Evolutionary conservation across 2,113 vertebrate species (phyloP).

Genomic region (Castor canadensis): DNA sequence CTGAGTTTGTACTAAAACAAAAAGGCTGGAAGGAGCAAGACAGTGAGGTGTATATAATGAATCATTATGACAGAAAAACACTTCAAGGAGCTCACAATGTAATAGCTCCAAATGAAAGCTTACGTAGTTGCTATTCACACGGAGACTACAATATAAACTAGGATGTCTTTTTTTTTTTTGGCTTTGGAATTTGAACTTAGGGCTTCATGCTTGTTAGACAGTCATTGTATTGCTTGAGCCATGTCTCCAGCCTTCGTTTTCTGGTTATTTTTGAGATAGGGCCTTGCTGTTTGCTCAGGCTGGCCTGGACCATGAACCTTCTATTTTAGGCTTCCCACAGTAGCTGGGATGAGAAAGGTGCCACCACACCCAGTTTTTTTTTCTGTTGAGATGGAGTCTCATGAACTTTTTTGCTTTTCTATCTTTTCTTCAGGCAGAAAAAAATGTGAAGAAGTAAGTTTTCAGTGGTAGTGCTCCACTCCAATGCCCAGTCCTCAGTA

Average conservation of each 20-base stretch:
- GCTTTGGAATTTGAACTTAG: too few relatives aligned
- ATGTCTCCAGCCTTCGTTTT: too few relatives aligned
- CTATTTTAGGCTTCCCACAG: too few relatives aligned
- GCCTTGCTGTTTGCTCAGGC: too few relatives aligned
- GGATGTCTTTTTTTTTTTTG: too few relatives aligned
- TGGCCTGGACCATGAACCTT: too few relatives aligned
- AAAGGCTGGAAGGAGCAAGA: not conserved
- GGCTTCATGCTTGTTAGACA: not conserved
- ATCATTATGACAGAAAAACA: not conserved
- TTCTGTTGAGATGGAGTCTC: too few relatives aligned
- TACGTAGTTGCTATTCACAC: not conserved
- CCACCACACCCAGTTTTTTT: too few relatives aligned
- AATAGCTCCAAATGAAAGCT: not conserved
- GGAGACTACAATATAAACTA: slow-evolving; percentile 50
- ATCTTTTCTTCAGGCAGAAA: not conserved
- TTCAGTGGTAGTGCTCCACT: not conserved
- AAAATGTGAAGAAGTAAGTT: not conserved
- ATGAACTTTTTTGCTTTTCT: too few relatives aligned
- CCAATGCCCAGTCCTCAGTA: not conserved
- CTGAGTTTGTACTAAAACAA: not conserved
- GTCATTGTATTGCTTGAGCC: too few relatives aligned
- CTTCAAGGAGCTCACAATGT: not conserved
- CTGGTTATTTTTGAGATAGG: too few relatives aligned
- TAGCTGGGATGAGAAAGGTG: too few relatives aligned
- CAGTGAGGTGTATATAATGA: not conserved